Evolutionary conservation across 2,113 vertebrate species (phyloP).

Genomic region (Plotosus lineatus): DNA sequence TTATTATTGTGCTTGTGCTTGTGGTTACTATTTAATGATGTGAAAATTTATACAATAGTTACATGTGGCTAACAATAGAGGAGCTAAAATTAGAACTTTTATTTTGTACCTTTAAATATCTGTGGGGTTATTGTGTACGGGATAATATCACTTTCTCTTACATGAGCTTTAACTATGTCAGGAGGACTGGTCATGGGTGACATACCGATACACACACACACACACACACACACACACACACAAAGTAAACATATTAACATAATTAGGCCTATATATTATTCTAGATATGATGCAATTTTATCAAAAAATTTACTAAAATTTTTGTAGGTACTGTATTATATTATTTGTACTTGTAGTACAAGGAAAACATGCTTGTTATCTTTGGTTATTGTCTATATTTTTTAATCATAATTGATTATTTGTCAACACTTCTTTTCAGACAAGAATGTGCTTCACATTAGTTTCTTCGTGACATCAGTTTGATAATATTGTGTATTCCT

Average conservation of each 20-base stretch:
- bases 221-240: background rate
- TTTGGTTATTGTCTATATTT: too few relatives aligned
- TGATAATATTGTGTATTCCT: background rate
- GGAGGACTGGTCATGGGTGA: too few relatives aligned
- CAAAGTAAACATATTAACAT: background rate
- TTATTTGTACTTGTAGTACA: too few relatives aligned
- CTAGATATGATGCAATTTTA: background rate
- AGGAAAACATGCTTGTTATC: too few relatives aligned
- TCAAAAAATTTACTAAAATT: too few relatives aligned
- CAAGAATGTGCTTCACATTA: background rate
- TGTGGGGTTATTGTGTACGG: background rate
- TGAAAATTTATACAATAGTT: background rate
- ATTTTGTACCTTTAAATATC: background rate
- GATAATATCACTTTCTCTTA: background rate
- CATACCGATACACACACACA: too few relatives aligned
- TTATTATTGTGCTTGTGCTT: background rate
- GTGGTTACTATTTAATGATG: background rate
- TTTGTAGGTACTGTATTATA: too few relatives aligned
- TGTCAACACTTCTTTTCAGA: background rate
- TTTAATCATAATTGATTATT: too few relatives aligned
- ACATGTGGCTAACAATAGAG: background rate
- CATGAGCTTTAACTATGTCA: background rate
- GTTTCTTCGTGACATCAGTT: background rate
- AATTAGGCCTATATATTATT: background rate
- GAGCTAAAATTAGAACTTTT: background rate